Conservation (phyloP, 1,140 invertebrate species). For the Drosophila simulans region DNA sequence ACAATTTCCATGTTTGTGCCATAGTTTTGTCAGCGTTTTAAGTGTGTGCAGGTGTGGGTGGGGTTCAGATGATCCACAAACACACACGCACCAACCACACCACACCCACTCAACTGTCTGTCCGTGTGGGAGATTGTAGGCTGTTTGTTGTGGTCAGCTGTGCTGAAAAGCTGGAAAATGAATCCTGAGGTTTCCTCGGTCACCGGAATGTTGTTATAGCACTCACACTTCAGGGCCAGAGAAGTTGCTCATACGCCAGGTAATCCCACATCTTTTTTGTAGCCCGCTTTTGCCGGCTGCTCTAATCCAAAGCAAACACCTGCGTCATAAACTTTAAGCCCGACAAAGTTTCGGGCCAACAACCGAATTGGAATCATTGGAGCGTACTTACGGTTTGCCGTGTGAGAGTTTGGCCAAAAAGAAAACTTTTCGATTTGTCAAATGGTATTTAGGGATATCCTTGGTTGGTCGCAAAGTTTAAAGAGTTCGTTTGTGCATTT, state of each 20-base stretch:
- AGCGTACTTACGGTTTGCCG: constrained; percentile 59
- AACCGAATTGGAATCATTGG: constrained; percentile 76
- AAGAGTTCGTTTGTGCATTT: neutral
- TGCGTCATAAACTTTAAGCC: constrained; percentile 77
- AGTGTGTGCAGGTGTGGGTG: constrained; percentile 4
- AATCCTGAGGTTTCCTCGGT: constrained; percentile 51
- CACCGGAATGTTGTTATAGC: constrained; percentile 39
- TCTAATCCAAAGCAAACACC: constrained; percentile 70
- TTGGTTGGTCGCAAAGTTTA: constrained; percentile 15
- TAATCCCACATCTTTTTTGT: constrained; percentile 38
- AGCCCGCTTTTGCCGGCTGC: constrained; percentile 17
- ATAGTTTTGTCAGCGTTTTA: constrained; percentile 47
- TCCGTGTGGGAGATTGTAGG: constrained; percentile 32
- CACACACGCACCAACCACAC: constrained; percentile 10
- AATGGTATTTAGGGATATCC: constrained; percentile 57
- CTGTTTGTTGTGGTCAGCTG: constrained; percentile 66
- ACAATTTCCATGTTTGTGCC: constrained; percentile 55
- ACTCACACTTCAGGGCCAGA: constrained; percentile 28
- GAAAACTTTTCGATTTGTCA: constrained; percentile 69
- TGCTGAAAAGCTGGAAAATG: constrained; percentile 67
- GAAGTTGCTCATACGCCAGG: constrained; percentile 37
- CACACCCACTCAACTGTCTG: constrained; percentile 4
- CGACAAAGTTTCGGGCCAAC: constrained; percentile 57
- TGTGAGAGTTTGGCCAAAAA: constrained; percentile 40
- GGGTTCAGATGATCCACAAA: constrained; percentile 1